phyloP scores from a whole-genome alignment of 2,113 vertebrate species.

The Urocitellus parryii region DNA sequence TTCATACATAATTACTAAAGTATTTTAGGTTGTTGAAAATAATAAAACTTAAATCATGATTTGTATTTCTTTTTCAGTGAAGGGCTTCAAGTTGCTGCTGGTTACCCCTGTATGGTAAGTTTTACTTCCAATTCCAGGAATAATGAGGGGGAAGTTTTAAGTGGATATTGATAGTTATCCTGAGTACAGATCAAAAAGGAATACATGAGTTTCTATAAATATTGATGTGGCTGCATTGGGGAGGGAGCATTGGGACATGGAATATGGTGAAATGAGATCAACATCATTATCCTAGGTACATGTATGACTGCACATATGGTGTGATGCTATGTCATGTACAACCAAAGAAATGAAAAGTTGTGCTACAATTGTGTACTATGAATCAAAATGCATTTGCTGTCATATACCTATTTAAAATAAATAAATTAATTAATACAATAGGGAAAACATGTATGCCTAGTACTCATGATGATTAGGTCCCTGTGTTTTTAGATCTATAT shows the following conservation, averaged over 20 bases:
- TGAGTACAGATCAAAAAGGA: background rate
- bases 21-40: slow-evolving; percentile 21
- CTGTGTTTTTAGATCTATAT: background rate
- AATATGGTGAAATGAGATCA: no score
- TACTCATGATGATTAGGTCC: background rate
- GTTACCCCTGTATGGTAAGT: background rate
- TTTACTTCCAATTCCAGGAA: background rate
- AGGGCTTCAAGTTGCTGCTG: background rate
- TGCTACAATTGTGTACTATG: no score
- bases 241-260: no score
- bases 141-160: background rate
- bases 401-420: no score
- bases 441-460: background rate
- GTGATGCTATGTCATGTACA: no score
- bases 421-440: no score
- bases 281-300: no score
- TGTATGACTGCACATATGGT: no score
- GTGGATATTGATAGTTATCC: background rate
- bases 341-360: no score
- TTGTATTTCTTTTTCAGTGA: background rate
- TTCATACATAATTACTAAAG: background rate
- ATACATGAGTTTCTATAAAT: background rate
- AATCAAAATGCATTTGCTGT: no score
- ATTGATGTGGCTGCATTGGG: no score
- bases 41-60: background rate